Conservation (phyloP, 2,888 invertebrate genomes). For the Lymantria monacha region DNA sequence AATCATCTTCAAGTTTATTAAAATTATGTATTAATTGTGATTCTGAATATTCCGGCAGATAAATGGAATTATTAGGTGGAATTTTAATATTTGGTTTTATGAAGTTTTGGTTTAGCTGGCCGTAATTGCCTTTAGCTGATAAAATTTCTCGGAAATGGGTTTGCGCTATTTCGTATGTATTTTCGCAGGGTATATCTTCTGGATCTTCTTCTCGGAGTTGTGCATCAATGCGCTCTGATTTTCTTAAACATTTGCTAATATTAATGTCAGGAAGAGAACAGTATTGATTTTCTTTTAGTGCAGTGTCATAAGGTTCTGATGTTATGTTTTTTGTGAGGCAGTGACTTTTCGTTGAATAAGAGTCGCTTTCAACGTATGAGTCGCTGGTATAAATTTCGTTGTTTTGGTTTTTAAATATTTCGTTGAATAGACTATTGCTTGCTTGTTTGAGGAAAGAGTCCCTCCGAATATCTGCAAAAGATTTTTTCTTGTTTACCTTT, state of each 20-base stretch:
- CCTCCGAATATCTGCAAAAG: constrained; percentile 77
- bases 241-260: constrained; percentile 85
- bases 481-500: constrained; percentile 75
- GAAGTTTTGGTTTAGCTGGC: constrained; percentile 65
- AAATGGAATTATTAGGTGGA: constrained; percentile 45
- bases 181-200: constrained; percentile 70
- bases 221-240: constrained; percentile 87
- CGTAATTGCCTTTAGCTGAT: constrained; percentile 61
- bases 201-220: constrained; percentile 82
- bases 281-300: constrained; percentile 85
- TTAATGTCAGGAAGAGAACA: constrained; percentile 88
- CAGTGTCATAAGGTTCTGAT: constrained; percentile 75
- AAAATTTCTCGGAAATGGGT: constrained; percentile 70
- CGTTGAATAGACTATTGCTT: constrained; percentile 58
- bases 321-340: constrained; percentile 74
- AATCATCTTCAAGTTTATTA: constrained; percentile 70
- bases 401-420: constrained; percentile 53
- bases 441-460: constrained; percentile 64
- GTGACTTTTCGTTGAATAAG: constrained; percentile 61
- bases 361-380: constrained; percentile 67
- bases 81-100: constrained; percentile 40
- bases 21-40: constrained; percentile 63
- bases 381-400: constrained; percentile 68
- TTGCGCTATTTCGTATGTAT: constrained; percentile 71
- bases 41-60: constrained; percentile 58